Base-by-base conservation (phyloP, 23 tunicate species). In the Trididemnum clinides region DNA sequence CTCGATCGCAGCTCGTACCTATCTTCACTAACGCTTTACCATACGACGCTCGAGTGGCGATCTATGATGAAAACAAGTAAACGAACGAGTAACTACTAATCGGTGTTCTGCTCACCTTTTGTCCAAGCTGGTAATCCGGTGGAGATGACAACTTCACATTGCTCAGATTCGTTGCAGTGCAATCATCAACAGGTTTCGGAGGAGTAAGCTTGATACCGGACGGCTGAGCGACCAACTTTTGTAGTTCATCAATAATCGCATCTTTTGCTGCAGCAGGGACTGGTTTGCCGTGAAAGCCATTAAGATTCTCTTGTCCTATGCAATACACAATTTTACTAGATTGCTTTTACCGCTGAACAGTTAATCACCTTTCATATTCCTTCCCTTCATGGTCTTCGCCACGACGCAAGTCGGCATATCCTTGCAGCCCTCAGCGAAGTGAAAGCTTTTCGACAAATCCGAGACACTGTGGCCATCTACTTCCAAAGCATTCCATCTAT, bases 241-340 rank as follows among this genome's bases (percentile, higher is more conserved):
- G 57, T 26, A 96, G 33, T 22, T 88, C 80, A 25, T 33, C 88
- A 7, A 90, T 12, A 2, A 96, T 96, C 35, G 76, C 64, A 57
- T 92, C 93, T 36, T 73, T 84, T 2, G 71, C 82, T 1, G 84
- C 93, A 12, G 89, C 81, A 1, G 96, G 50, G 12, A 96, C 92
- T 4, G 99, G 92, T 73, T 96, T 96, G 26, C 99, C 99, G 66
- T 96, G 99, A 51, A 91, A 96, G 29, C 90, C 90, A 51, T 88
- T 86, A 31, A 87, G 72, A 74, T 96, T 69, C 34, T 96, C 99
- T 44, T 95, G 99, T 2, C 75, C 75, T 66, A 23, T 29, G 31
- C 12, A 29, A 4, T 29, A 66, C n/a, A n/a, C n/a, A n/a, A n/a
- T n/a, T n/a, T n/a, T n/a, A n/a, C n/a, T 15, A 44, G 54, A 7